phyloP scores from a whole-genome alignment of 2,888 invertebrate species.

The Lycaena phlaeas region DNA sequence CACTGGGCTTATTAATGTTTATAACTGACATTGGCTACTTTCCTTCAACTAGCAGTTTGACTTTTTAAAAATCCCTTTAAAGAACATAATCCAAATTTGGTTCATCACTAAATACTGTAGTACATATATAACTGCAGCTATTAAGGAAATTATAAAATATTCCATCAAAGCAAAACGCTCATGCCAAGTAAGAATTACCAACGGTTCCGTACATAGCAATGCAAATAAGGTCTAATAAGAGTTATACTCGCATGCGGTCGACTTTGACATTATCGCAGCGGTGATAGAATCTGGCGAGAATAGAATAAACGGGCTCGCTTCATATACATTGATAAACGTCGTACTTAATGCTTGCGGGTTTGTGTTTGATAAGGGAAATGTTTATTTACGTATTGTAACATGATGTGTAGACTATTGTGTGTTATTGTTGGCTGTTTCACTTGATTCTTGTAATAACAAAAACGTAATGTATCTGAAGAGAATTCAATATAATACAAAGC shows the following conservation, averaged over 20 bases:
- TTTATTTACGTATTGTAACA: conserved; percentile 4
- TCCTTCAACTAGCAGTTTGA: too few relatives aligned
- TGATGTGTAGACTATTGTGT: conserved; percentile 3
- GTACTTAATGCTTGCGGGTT: conserved; percentile 17
- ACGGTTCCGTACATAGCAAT: background rate
- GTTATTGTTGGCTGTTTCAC: background rate
- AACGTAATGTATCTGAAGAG: too few relatives aligned
- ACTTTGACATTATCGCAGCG: conserved; percentile 23
- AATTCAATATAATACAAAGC: too few relatives aligned
- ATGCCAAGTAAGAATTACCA: background rate
- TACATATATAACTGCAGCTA: too few relatives aligned
- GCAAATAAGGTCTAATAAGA: conserved; percentile 11
- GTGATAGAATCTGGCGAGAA: conserved; percentile 22
- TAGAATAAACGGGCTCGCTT: conserved; percentile 20
- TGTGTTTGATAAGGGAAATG: conserved; percentile 10
- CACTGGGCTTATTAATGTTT: too few relatives aligned
- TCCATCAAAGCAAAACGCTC: too few relatives aligned
- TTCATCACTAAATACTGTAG: too few relatives aligned
- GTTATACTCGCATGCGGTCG: conserved; percentile 20
- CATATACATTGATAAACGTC: conserved; percentile 19
- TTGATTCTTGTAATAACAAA: background rate
- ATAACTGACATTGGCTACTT: too few relatives aligned
- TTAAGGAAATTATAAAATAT: too few relatives aligned
- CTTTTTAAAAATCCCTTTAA: too few relatives aligned
- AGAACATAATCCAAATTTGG: too few relatives aligned